Conservation (phyloP, 2,113 vertebrate species). For the Limnothrissa miodon region DNA sequence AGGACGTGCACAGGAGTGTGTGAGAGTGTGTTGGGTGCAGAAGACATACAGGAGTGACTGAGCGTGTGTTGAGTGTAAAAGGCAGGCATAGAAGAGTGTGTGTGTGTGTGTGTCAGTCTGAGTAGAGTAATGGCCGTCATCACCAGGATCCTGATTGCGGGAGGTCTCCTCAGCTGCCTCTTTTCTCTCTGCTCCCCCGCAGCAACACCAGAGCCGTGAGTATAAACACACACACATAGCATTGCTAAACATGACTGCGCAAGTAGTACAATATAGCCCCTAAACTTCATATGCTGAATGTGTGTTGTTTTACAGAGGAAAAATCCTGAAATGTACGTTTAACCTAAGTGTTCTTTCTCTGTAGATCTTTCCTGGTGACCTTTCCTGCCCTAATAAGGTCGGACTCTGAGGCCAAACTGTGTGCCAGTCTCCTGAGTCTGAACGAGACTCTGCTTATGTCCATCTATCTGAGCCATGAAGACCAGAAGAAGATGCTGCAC, state of each 20-base stretch:
- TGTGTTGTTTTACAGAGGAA: too few relatives aligned
- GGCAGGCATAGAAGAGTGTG: neutral
- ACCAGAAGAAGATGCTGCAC: neutral
- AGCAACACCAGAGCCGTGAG: neutral
- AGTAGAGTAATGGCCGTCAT: neutral
- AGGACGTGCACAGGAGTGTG: neutral
- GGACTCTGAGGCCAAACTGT: neutral
- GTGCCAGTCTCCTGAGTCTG: neutral
- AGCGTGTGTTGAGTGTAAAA: neutral
- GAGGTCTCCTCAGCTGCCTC: neutral
- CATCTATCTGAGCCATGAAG: neutral
- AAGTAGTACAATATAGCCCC: too few relatives aligned
- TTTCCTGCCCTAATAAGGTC: conserved; percentile 15
- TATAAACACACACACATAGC: neutral
- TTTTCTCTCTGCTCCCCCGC: neutral
- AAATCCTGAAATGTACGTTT: too few relatives aligned
- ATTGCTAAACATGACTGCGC: too few relatives aligned
- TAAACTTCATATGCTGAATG: too few relatives aligned
- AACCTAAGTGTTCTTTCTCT: neutral
- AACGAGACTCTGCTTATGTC: conserved; percentile 12
- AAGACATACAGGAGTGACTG: neutral
- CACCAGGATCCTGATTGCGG: neutral
- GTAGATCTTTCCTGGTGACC: conserved; percentile 27
- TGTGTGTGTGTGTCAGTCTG: neutral
- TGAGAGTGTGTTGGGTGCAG: neutral